Percentiles rank a stretch among this genome's conserved stretches.
These are phyloP conservation scores for Polypedilum vanderplanki DNA, from an alignment of 1,140 invertebrate genomes.

Conservation along the genomic window DNA sequence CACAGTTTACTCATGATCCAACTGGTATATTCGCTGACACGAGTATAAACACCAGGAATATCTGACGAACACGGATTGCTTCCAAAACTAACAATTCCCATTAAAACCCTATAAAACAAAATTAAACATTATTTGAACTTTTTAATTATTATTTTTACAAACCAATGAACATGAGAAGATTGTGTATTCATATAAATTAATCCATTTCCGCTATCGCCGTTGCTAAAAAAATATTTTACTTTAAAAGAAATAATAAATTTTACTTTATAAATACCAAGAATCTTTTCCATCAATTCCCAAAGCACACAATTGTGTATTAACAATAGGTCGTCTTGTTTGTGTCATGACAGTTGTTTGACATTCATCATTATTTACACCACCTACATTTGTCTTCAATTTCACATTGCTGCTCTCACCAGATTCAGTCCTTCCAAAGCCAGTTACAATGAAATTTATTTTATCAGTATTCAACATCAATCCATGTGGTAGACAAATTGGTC, in stretches of 20 bases:
- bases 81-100: conserved; percentile 47
- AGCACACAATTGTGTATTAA: not conserved
- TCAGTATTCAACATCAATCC: conserved; percentile 32
- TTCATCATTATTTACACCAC: not conserved
- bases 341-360: not conserved
- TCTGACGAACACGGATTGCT: conserved; percentile 41
- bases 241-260: not conserved
- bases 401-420: not conserved
- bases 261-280: not conserved
- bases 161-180: not conserved
- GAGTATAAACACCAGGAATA: not conserved
- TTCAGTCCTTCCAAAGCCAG: conserved; percentile 63
- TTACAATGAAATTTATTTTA: conserved; percentile 47
- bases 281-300: not conserved
- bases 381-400: not conserved
- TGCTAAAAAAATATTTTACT: not conserved
- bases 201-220: not conserved
- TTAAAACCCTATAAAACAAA: conserved; percentile 31
- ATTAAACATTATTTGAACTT: not conserved
- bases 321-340: not conserved
- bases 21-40: not conserved
- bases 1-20: not conserved
- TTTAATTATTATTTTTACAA: not conserved
- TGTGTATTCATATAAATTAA: not conserved
- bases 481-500: conserved; percentile 53